phyloP scores from a whole-genome alignment of 2,797 vertebrate genomes.

The Enteromius viviparus region DNA sequence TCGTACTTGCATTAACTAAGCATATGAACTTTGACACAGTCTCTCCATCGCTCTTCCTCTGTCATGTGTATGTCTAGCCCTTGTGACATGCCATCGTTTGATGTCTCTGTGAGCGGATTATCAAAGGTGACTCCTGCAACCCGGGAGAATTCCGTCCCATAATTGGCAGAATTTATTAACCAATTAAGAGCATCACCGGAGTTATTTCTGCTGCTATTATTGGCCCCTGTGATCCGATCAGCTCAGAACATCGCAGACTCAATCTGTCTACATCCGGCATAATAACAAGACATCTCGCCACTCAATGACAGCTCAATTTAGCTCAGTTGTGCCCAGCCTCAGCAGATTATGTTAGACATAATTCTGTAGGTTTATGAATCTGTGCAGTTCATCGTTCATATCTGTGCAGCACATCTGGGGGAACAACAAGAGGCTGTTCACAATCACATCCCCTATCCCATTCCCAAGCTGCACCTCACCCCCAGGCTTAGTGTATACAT shows the following conservation, averaged over 20 bases:
- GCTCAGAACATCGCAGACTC: constrained; percentile 55
- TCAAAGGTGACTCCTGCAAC: constrained; percentile 76
- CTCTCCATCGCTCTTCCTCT: constrained; percentile 61
- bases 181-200: constrained; percentile 70
- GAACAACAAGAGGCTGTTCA: constrained; percentile 30
- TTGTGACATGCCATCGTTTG: constrained; percentile 65
- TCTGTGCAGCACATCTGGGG: constrained; percentile 35
- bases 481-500: constrained; percentile 70
- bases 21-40: constrained; percentile 33
- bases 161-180: constrained; percentile 80
- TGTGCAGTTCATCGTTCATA: neutral
- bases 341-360: constrained; percentile 2
- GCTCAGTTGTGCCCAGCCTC: constrained; percentile 9
- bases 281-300: constrained; percentile 21
- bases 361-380: constrained; percentile 1
- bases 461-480: constrained; percentile 86
- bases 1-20: constrained; percentile 62
- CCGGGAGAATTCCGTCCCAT: constrained; percentile 70
- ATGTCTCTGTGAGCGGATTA: constrained; percentile 77
- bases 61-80: constrained; percentile 49
- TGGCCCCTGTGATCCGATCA: constrained; percentile 74
- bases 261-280: constrained; percentile 47
- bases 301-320: constrained; percentile 23
- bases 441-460: constrained; percentile 78
- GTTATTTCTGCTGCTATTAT: constrained; percentile 72